A percentile compares a stretch with the other conserved stretches of the same genome.
Evolutionary conservation across 2,113 vertebrate species (phyloP).

Genomic region (Hippocampus guttulatus): DNA sequence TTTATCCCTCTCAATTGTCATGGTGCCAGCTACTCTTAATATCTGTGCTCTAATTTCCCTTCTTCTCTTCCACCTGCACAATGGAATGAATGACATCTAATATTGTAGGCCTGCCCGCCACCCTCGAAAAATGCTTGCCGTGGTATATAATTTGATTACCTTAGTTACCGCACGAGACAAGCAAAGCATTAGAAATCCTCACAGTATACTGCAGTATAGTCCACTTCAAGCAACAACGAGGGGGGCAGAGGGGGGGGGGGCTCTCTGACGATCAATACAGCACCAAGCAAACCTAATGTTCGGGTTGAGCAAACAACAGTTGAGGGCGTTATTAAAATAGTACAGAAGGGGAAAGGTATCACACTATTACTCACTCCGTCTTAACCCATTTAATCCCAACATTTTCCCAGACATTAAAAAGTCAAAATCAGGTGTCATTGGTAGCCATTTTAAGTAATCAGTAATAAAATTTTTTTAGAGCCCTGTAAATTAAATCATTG

Average conservation of each 20-base stretch:
- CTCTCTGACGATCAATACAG: neutral
- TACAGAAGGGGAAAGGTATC: neutral
- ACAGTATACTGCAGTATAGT: neutral
- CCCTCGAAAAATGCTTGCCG: neutral
- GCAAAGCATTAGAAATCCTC: neutral
- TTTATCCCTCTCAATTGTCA: conserved; percentile 11
- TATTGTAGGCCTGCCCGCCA: neutral
- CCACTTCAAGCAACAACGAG: neutral
- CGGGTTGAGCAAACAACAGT: neutral
- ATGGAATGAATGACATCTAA: neutral
- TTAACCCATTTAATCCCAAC: neutral
- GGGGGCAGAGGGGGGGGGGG: too few species aligned
- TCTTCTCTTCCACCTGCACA: neutral
- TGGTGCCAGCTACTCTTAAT: neutral
- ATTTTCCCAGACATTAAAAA: too few species aligned
- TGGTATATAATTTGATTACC: neutral
- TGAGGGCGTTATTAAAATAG: neutral
- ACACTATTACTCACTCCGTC: neutral
- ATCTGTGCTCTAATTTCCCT: neutral
- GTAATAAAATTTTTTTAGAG: too few species aligned
- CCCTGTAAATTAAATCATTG: too few species aligned
- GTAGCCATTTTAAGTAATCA: too few species aligned
- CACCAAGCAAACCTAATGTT: neutral
- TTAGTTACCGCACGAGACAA: neutral
- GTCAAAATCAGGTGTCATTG: too few species aligned